A percentile compares a stretch with the other conserved stretches of the same genome.
Evolutionary conservation across 2,113 vertebrate genomes (phyloP).

Genomic region (Carassius carassius): DNA sequence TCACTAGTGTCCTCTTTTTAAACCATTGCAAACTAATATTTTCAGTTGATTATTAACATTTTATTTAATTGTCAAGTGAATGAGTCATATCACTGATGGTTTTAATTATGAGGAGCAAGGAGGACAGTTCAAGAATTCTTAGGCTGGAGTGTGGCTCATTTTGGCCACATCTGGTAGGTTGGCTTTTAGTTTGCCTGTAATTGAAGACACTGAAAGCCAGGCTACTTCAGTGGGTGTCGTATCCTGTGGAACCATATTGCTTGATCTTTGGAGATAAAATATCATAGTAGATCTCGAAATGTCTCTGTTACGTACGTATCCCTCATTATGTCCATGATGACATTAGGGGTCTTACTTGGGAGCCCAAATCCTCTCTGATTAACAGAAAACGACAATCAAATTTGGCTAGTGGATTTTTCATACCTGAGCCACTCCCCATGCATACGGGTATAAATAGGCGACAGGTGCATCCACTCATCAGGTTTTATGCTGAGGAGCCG

Average conservation of each 20-base stretch:
- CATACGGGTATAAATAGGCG: too few relatives aligned
- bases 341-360: too few relatives aligned
- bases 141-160: slow-evolving; percentile 28
- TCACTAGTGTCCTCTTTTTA: background rate
- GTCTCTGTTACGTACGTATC: too few relatives aligned
- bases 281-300: background rate
- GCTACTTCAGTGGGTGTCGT: background rate
- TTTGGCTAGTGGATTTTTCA: too few relatives aligned
- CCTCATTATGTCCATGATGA: too few relatives aligned
- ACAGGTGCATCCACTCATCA: too few relatives aligned
- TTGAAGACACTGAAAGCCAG: slow-evolving; percentile 23
- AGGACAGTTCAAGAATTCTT: slow-evolving; percentile 25
- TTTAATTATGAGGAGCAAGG: slow-evolving; percentile 27
- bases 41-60: slow-evolving; percentile 34
- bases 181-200: slow-evolving; percentile 36
- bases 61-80: slow-evolving; percentile 20
- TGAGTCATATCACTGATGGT: slow-evolving; percentile 19
- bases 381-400: too few relatives aligned
- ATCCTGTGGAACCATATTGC: background rate
- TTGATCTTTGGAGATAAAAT: background rate
- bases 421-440: too few relatives aligned
- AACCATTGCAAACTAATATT: slow-evolving; percentile 6
- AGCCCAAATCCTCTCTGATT: too few relatives aligned
- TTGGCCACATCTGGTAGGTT: slow-evolving; percentile 44
- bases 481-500: too few relatives aligned